phyloP scores from a whole-genome alignment of 1,140 invertebrate species.

The Zaprionus vittiger region DNA sequence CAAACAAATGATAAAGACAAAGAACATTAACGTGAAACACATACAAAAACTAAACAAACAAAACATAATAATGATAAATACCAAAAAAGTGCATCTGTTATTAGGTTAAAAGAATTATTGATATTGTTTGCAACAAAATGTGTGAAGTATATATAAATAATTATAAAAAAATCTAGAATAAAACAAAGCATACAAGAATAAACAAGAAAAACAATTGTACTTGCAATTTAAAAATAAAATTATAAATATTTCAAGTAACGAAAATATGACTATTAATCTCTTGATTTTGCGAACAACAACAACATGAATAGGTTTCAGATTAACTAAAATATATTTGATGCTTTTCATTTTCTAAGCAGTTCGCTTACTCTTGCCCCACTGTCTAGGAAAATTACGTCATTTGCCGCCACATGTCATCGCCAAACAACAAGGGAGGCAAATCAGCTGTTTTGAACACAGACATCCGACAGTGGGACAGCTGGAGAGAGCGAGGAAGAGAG shows the following conservation, averaged over 20 bases:
- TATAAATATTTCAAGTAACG: conserved; percentile 73
- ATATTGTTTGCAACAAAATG: conserved; percentile 79
- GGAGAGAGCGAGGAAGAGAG: conserved; percentile 5
- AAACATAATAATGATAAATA: conserved; percentile 37
- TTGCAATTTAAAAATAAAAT: conserved; percentile 80
- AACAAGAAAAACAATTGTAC: conserved; percentile 69
- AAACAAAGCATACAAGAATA: conserved; percentile 48
- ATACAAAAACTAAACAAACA: conserved; percentile 17
- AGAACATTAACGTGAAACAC: conserved; percentile 32
- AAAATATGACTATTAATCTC: not conserved
- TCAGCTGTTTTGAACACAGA: conserved; percentile 54
- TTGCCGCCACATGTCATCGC: conserved; percentile 40
- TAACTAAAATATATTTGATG: not conserved
- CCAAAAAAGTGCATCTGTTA: conserved; percentile 66
- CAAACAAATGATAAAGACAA: conserved; percentile 48
- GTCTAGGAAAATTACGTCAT: conserved; percentile 67
- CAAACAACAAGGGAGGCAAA: conserved; percentile 40
- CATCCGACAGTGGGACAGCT: not conserved
- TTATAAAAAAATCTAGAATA: conserved; percentile 66
- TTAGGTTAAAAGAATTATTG: conserved; percentile 78
- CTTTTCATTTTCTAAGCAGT: not conserved
- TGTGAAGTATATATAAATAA: conserved; percentile 70
- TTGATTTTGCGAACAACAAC: not conserved
- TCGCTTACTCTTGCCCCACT: conserved; percentile 13
- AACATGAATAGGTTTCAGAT: too few species aligned